Evolutionary conservation across 1,140 invertebrate genomes (phyloP).

Genomic region (Drosophila prosaltans): DNA sequence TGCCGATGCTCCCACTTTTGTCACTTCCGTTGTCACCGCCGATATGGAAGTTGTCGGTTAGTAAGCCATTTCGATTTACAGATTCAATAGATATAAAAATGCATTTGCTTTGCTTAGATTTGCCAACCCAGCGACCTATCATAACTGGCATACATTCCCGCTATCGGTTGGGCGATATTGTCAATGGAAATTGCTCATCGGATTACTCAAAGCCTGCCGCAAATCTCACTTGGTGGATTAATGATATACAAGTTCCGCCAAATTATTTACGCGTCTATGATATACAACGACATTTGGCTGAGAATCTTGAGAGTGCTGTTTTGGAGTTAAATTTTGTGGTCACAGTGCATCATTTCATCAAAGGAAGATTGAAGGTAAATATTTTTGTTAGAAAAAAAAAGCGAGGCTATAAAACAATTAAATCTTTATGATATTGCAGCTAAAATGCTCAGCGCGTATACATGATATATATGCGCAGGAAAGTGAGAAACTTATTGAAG

Average conservation of each 20-base stretch:
- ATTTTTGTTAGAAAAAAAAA: background rate
- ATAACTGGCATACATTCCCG: slow-evolving; percentile 88
- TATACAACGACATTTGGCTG: slow-evolving; percentile 69
- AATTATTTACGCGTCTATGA: slow-evolving; percentile 70
- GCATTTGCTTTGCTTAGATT: slow-evolving; percentile 84
- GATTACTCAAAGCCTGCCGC: slow-evolving; percentile 90
- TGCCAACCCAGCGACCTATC: slow-evolving; percentile 87
- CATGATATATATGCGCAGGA: slow-evolving; percentile 79
- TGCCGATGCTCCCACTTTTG: slow-evolving; percentile 92
- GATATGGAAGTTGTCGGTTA: slow-evolving; percentile 90
- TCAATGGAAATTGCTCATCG: slow-evolving; percentile 90
- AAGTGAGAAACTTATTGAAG: slow-evolving; percentile 78
- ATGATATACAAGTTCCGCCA: slow-evolving; percentile 85
- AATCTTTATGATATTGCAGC: slow-evolving; percentile 29
- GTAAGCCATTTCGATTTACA: slow-evolving; percentile 48
- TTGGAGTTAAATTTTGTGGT: slow-evolving; percentile 84
- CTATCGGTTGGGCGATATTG: slow-evolving; percentile 88
- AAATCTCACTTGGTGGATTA: slow-evolving; percentile 94
- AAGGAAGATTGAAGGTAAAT: slow-evolving; percentile 84
- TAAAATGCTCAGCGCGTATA: slow-evolving; percentile 78
- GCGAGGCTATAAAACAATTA: background rate
- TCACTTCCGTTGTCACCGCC: slow-evolving; percentile 88
- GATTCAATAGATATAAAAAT: background rate
- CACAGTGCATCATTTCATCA: slow-evolving; percentile 84
- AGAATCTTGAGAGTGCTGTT: slow-evolving; percentile 72